Evolutionary conservation across 2,888 invertebrate species (phyloP).

Genomic region (Acanthosepion pharaonis): DNA sequence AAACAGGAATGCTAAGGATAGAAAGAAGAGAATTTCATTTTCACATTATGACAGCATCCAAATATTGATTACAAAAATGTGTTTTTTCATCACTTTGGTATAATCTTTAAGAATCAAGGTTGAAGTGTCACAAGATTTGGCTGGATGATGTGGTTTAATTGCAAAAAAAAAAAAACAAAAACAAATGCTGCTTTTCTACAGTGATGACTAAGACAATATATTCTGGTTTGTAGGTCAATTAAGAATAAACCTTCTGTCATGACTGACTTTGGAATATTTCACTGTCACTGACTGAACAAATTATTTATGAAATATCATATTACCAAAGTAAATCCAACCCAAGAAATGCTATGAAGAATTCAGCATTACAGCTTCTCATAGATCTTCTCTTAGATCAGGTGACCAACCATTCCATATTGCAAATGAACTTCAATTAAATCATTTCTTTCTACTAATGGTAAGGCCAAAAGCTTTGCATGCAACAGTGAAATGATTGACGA

Average conservation of each 20-base stretch:
- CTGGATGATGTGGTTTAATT: not conserved
- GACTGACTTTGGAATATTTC: too few species aligned
- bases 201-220: not conserved
- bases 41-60: too few species aligned
- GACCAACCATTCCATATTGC: not conserved
- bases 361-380: too few species aligned
- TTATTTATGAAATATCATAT: not conserved
- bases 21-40: too few species aligned
- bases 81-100: too few species aligned
- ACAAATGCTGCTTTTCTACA: not conserved
- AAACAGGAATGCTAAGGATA: too few species aligned
- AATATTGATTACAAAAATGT: too few species aligned
- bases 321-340: not conserved
- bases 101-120: not conserved
- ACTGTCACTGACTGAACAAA: not conserved
- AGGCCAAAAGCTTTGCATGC: too few species aligned
- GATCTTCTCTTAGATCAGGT: not conserved
- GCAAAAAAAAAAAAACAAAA: not conserved
- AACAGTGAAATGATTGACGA: too few species aligned
- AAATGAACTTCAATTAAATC: too few species aligned
- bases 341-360: not conserved
- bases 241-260: too few species aligned
- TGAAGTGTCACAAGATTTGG: not conserved
- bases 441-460: too few species aligned
- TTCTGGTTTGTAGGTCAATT: not conserved